Evolutionary conservation across 2,797 vertebrate species (phyloP).

Genomic region (Hapalemur alaotrensis): DNA sequence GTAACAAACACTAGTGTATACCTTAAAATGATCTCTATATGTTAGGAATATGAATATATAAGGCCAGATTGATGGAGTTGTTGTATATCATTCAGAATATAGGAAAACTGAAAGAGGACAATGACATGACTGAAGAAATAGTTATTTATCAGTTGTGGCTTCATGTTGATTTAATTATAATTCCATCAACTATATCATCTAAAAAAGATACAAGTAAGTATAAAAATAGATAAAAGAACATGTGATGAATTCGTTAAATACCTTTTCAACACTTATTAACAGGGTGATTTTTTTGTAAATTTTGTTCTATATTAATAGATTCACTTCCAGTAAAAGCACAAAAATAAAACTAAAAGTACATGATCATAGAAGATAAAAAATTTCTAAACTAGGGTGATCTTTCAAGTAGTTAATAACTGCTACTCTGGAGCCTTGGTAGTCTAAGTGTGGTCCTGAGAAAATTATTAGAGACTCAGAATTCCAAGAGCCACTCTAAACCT

Average conservation of each 20-base stretch:
- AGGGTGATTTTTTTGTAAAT: background rate
- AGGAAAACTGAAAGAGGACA: background rate
- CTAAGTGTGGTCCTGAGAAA: background rate
- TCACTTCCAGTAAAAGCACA: background rate
- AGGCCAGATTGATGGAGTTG: background rate
- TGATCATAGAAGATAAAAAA: background rate
- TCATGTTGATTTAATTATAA: background rate
- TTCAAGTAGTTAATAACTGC: background rate
- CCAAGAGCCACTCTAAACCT: background rate
- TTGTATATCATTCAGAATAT: background rate
- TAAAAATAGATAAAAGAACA: background rate
- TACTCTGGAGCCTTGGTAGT: background rate
- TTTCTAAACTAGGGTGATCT: background rate
- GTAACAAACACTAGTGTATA: background rate
- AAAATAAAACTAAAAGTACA: background rate
- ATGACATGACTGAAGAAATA: background rate
- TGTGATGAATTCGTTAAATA: background rate
- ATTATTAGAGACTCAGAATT: background rate
- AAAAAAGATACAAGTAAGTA: background rate
- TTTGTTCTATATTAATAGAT: background rate
- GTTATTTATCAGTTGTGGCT: background rate
- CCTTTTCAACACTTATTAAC: background rate
- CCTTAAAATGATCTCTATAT: background rate
- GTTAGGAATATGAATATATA: background rate
- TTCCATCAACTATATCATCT: background rate